Conservation (phyloP, 2,113 vertebrate species). For the Oreochromis niloticus region DNA sequence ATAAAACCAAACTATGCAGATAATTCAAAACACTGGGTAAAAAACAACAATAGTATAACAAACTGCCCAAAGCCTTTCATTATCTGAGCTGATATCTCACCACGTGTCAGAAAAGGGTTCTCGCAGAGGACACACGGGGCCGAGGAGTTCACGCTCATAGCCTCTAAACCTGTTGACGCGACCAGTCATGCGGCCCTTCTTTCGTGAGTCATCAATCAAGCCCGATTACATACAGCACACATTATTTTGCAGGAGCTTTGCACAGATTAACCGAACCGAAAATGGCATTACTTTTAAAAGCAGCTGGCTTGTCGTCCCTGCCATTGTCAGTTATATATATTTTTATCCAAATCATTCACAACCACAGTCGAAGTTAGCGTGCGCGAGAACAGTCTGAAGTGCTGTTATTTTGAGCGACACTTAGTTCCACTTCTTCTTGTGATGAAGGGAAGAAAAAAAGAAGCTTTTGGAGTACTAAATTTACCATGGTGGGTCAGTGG, state of each 20-base stretch:
- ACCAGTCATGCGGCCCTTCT: constrained; percentile 1
- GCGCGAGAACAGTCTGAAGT: constrained; percentile 1
- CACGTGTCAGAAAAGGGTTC: not conserved
- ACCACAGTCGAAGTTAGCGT: not conserved
- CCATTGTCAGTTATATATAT: not conserved
- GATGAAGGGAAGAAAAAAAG: not conserved
- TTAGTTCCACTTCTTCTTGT: not conserved
- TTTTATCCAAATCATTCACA: not conserved
- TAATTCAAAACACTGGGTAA: not conserved
- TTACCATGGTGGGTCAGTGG: not conserved
- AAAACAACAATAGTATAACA: not conserved
- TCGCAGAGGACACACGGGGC: not conserved
- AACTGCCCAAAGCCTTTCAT: not conserved
- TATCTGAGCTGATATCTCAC: not conserved
- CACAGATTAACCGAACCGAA: not conserved
- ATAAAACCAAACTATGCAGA: not conserved
- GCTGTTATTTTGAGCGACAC: constrained; percentile 16
- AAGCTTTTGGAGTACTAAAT: constrained; percentile 13
- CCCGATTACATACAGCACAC: not conserved
- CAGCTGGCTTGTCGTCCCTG: not conserved
- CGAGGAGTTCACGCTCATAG: not conserved
- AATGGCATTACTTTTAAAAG: not conserved
- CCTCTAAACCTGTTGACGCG: constrained; percentile 13
- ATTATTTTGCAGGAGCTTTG: not conserved
- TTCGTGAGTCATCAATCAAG: not conserved